Evolutionary conservation across 2,113 vertebrate genomes (phyloP), one percentile per base, ranked within the genome.

Genomic region (Deroptyus accipitrinus): DNA sequence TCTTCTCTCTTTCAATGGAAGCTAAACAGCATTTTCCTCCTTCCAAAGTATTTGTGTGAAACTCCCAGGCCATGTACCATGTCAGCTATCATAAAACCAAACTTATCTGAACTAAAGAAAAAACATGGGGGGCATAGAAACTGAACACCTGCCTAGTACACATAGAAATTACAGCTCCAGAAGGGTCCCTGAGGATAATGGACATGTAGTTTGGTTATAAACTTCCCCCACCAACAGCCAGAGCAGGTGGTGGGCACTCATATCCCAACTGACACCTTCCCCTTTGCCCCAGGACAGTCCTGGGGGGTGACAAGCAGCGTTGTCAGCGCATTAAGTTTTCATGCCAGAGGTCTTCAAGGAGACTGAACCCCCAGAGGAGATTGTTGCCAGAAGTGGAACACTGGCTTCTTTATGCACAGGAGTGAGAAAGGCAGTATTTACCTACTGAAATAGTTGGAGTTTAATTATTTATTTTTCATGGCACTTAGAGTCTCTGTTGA

Each of bases 391-490:
- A 18, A 9, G 0, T 8, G 42, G 59, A 79, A 90, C 92, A 67
- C 46, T 51, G 48, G 10, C 73, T 93, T 70, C 80, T 78, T 59
- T 79, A 18, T 88, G 64, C 59, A 57, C n/a, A 28, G 20, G 28
- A 33, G 35, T 42, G n/a, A 64, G 42, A 52, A 78, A 88, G 52
- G 77, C 48, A 30, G 23, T 55, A 44, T 90, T 95, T 93, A 76
- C 80, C 69, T 84, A 9, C 42, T 13, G 42, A 81, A 84, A 67
- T 37, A 51, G 62, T 25, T 68, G 28, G 19, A 24, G 52, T 41
- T 95, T 59, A 75, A 49, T 76, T 88, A 61, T 92, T 92, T 81
- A 15, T 88, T 94, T 94, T 84, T 68, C 61, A 19, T 72, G 83
- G 72, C 79, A 69, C 2, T 0, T 15, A 76, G 61, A 61, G 33